These are phyloP conservation scores for Acrobasis consociella DNA, from an alignment of 2,888 invertebrate species.

Conservation along the genomic window DNA sequence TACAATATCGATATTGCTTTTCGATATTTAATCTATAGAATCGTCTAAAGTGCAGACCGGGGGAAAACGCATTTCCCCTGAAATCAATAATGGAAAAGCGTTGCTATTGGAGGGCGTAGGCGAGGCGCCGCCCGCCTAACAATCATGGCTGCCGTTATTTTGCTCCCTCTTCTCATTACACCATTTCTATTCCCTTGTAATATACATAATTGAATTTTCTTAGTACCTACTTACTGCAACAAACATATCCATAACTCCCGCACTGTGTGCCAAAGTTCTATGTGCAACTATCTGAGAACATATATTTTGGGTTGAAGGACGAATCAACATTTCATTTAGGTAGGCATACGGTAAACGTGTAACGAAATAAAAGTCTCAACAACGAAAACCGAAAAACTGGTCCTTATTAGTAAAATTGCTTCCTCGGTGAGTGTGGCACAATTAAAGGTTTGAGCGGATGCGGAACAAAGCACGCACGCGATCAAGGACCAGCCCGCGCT, in stretches of 20 bases:
- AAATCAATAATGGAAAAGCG: constrained; percentile 70
- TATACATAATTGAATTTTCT: constrained; percentile 12
- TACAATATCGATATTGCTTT: too few relatives aligned
- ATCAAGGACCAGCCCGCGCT: constrained; percentile 56
- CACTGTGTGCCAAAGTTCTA: too few relatives aligned
- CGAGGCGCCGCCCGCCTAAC: constrained; percentile 58
- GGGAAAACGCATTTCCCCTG: constrained; percentile 55
- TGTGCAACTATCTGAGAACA: neutral
- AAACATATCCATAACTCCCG: neutral
- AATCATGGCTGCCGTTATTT: constrained; percentile 64
- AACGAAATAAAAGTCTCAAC: constrained; percentile 39
- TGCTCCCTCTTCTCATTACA: constrained; percentile 7
- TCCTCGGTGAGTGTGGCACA: constrained; percentile 56
- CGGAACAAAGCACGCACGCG: constrained; percentile 76
- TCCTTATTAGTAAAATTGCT: constrained; percentile 66
- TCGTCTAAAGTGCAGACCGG: constrained; percentile 29
- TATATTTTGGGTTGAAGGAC: neutral
- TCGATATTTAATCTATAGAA: neutral
- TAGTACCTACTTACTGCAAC: neutral
- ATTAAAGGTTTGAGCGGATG: constrained; percentile 68
- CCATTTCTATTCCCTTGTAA: constrained; percentile 4
- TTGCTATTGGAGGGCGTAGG: constrained; percentile 62
- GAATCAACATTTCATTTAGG: neutral
- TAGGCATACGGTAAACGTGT: constrained; percentile 56
- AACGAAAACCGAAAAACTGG: neutral